A percentile compares a stretch with the other conserved stretches of the same genome.
phyloP scores from a whole-genome alignment of 2,888 invertebrate species.

The Epinotia ramella region DNA sequence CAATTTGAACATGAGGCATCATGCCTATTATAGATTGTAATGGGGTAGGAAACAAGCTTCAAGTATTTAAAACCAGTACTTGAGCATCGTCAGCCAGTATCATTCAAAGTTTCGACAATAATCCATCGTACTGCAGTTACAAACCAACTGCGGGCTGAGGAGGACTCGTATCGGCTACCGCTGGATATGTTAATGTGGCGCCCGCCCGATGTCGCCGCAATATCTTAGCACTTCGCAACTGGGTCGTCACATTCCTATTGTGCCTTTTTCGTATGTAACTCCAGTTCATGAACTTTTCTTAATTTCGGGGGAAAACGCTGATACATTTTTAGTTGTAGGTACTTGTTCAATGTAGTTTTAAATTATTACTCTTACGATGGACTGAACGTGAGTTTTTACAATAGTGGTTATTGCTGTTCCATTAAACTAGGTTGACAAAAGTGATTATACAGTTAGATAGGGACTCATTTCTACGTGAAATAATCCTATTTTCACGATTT shows the following conservation, averaged over 20 bases:
- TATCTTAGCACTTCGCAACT: constrained; percentile 69
- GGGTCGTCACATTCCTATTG: constrained; percentile 64
- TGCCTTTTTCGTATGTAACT: constrained; percentile 51
- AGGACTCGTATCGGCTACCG: constrained; percentile 59
- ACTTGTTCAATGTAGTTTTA: too few relatives aligned
- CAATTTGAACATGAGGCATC: too few relatives aligned
- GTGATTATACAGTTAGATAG: neutral
- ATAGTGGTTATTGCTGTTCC: neutral
- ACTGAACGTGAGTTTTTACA: too few relatives aligned
- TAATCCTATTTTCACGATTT: neutral
- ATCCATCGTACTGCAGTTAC: constrained; percentile 16
- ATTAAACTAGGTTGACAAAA: neutral
- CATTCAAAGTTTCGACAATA: constrained; percentile 5
- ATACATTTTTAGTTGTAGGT: neutral
- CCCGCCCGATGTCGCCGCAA: constrained; percentile 63
- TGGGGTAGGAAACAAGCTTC: neutral
- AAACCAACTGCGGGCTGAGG: constrained; percentile 46
- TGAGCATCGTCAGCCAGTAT: neutral
- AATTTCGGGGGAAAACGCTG: neutral
- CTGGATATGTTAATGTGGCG: constrained; percentile 76
- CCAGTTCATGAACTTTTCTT: constrained; percentile 7
- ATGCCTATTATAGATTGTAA: too few relatives aligned
- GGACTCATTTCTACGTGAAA: neutral
- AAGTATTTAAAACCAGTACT: neutral
- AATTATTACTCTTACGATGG: too few relatives aligned